These are phyloP conservation scores for Gopherus flavomarginatus DNA, from an alignment of 2,113 vertebrate species.

Conservation along the genomic window DNA sequence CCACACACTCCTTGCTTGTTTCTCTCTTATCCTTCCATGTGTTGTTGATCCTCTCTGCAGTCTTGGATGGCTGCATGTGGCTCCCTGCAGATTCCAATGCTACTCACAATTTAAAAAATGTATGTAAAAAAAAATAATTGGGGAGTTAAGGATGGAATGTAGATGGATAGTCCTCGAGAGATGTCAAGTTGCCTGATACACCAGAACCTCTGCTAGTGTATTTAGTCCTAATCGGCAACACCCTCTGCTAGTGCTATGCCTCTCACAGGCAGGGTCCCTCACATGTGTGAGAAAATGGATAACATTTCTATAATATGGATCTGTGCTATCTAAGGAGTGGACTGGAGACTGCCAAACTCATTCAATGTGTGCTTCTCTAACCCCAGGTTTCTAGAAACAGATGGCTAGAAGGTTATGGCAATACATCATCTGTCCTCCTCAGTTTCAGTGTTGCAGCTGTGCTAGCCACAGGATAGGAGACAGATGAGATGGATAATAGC, in stretches of 20 bases:
- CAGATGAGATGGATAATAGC: background rate
- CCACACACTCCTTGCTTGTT: background rate
- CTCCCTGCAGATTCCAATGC: background rate
- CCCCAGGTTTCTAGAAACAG: background rate
- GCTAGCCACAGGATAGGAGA: background rate
- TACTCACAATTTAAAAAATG: background rate
- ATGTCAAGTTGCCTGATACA: background rate
- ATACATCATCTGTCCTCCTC: background rate
- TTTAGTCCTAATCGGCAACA: background rate
- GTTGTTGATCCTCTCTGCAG: background rate
- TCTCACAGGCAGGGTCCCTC: background rate
- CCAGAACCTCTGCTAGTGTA: too few relatives aligned
- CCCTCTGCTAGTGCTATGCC: rapidly evolving
- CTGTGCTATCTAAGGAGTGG: background rate
- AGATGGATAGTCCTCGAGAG: background rate
- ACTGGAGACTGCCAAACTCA: background rate
- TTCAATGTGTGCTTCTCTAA: background rate
- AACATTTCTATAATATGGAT: background rate
- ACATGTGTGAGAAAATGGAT: background rate
- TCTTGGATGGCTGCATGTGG: background rate
- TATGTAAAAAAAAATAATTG: background rate
- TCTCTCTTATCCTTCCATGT: background rate
- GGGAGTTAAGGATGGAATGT: rapidly evolving
- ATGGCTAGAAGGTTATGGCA: background rate
- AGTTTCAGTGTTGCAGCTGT: background rate